Base-by-base conservation (phyloP, 2,113 vertebrate genomes). In the Sylvilagus bachmani region DNA sequence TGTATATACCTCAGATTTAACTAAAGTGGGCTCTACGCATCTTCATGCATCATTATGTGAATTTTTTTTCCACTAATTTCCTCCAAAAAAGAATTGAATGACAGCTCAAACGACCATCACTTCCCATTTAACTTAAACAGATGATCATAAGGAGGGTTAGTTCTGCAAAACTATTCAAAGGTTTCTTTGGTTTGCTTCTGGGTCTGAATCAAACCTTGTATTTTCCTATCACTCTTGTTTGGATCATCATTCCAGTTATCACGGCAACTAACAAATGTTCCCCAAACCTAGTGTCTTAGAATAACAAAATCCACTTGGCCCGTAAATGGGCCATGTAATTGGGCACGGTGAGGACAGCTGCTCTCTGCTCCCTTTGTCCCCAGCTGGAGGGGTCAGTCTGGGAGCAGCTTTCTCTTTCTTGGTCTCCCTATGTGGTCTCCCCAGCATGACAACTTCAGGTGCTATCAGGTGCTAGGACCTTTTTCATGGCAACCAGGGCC, bases 91-190 rank as follows among this genome's bases (percentile, higher is more conserved):
- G 17, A 86, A 86, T 25, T 86, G 69, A 90, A 69, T 70, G 62
- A 79, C 51, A 89, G 89, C 6, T 29, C 49, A 82, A 31, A 85
- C 36, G 82, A 77, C 78, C 6, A 55, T 89, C 55, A 31, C 6
- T 81, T 92, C 38, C 38, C 16, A 14, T 85, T 71, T 94, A n/a
- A 78, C 49, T 81, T 92, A 58, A 70, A 78, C 33, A 49, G 49
- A 88, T 69, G n/a, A 73, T 84, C 75, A 86, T 53, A 55, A 58
- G 86, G 49, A 81, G 2, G 2, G 49, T 11, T 93, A 22, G 36
- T 92, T 90, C 61, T 82, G 33, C 25, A 90, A 77, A 89, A 77
- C 67, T 77, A 87, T 55, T 36, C 79, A 93, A 84, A 93, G 22
- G 0, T 77, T 70, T 84, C 71, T 92, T 95, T 61, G 5, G 13